Evolutionary conservation across 1,140 invertebrate species (phyloP), one percentile per base, ranked within the genome.

Genomic region (Cydia strobilella): DNA sequence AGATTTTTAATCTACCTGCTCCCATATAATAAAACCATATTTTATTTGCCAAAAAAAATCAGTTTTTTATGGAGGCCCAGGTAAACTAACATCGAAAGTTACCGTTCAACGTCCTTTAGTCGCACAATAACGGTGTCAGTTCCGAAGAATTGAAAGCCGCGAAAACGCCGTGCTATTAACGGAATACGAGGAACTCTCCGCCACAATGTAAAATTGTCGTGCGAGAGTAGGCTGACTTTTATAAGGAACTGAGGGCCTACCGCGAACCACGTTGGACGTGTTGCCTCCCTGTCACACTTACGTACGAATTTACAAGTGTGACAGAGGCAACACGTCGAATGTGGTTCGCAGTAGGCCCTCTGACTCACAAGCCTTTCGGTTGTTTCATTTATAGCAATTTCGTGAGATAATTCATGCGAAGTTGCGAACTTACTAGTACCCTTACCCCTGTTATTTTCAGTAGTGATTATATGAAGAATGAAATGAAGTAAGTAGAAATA

Each of bases 111-210:
- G 51, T 54, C n/a, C 51, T 48, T 48, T n/a, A 18, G 13, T 18
- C 51, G 51, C 51, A 20, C 51, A 54, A 18, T 54, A 54, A 54
- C 51, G 51, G 51, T 54, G 51, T 20, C 51, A 18, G 51, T 54
- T 54, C 51, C 51, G 7, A 54, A 54, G 51, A 54, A 54, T 54
- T 54, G 51, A 54, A 54, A 54, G 51, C 20, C 51, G 51, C 51
- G 51, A 54, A 54, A 54, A 20, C 51, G 45, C 15, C 13, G 51
- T 54, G 51, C 51, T 54, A 54, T 54, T 54, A 54, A 54, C 51
- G 51, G 51, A 54, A 54, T 54, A 54, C 51, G 51, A 54, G 51
- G 51, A 54, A 54, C 51, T 54, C 51, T 54, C 48, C 48, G 48
- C 18, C 48, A 54, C 51, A 54, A 54, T 54, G 51, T 54, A 54